phyloP scores from a whole-genome alignment of 30 jellyfish, hydroid and myxozoan species.

The Aurelia sp. region DNA sequence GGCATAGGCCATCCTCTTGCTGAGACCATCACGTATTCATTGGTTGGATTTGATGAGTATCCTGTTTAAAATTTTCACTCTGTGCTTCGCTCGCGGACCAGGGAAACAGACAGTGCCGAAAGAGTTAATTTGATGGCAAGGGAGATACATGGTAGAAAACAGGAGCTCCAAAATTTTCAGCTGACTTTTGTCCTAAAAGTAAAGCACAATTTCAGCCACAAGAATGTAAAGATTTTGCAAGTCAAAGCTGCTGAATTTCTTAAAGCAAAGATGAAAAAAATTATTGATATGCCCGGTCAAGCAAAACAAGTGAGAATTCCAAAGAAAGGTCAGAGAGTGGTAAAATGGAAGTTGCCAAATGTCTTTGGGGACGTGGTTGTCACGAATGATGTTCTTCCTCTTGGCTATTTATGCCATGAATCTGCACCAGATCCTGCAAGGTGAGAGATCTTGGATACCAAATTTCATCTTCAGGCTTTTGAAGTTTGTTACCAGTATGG shows the following conservation, averaged over 20 bases:
- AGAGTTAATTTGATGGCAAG: neutral
- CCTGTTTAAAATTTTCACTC: slow-evolving; percentile 23
- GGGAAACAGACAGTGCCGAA: slow-evolving; percentile 11
- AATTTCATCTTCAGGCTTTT: too few relatives aligned
- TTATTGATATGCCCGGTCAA: slow-evolving; percentile 3
- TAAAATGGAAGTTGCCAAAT: slow-evolving; percentile 11
- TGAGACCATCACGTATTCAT: neutral
- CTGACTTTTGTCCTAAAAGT: neutral
- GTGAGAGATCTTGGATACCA: too few relatives aligned
- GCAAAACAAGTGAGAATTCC: neutral
- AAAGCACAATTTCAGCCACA: slow-evolving; percentile 10
- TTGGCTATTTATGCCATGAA: neutral
- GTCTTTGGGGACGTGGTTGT: neutral
- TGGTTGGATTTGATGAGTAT: slow-evolving; percentile 19
- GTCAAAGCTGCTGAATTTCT: slow-evolving; percentile 17
- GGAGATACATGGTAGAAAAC: neutral
- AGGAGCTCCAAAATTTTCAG: slow-evolving; percentile 4
- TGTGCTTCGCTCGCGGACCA: slow-evolving; percentile 1
- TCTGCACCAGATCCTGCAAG: too few relatives aligned
- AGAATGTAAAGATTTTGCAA: neutral
- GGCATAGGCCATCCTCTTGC: slow-evolving; percentile 11
- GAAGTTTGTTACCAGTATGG: too few relatives aligned
- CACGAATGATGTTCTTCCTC: slow-evolving; percentile 15
- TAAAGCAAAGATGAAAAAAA: neutral
- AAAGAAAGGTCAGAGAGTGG: neutral